Conservation (phyloP, 2,113 vertebrate species). For the Labeo catla region DNA sequence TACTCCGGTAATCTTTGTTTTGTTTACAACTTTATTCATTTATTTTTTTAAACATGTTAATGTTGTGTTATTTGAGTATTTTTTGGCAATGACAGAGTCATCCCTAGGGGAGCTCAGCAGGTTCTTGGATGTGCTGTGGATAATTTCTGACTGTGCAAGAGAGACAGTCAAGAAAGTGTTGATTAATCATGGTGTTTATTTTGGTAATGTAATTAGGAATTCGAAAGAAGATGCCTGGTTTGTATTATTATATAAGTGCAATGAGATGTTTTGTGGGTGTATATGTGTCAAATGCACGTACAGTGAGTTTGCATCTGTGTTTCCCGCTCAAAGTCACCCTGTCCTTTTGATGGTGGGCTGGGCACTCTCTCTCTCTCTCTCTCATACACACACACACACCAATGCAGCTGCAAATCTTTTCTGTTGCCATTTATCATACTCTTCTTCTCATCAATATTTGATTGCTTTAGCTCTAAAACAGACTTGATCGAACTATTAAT, state of each 20-base stretch:
- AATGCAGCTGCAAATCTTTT: constrained; percentile 23
- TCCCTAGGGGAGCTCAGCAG: constrained; percentile 24
- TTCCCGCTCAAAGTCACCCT: constrained; percentile 75
- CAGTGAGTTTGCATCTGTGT: constrained; percentile 19
- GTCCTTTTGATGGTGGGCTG: constrained; percentile 66
- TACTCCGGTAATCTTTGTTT: neutral
- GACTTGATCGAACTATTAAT: constrained; percentile 75
- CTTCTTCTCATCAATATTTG: constrained; percentile 74
- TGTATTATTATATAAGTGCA: neutral
- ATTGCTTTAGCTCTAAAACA: constrained; percentile 58
- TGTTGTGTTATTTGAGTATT: neutral
- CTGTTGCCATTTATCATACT: constrained; percentile 46
- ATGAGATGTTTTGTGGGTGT: constrained; percentile 22
- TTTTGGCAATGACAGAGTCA: neutral
- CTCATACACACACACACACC: constrained; percentile 51
- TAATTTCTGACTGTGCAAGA: constrained; percentile 8
- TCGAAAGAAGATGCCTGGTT: neutral
- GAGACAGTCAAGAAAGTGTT: constrained; percentile 13
- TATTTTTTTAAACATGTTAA: neutral
- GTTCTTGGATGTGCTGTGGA: constrained; percentile 12
- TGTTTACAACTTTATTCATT: neutral
- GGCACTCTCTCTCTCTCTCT: constrained; percentile 45
- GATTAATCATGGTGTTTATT: constrained; percentile 38
- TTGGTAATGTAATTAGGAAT: constrained; percentile 29
- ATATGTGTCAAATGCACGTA: constrained; percentile 34